Evolutionary conservation across 2,888 invertebrate species (phyloP), one percentile per base, ranked within the genome.

Genomic region (Pollenia griseotomentosa): DNA sequence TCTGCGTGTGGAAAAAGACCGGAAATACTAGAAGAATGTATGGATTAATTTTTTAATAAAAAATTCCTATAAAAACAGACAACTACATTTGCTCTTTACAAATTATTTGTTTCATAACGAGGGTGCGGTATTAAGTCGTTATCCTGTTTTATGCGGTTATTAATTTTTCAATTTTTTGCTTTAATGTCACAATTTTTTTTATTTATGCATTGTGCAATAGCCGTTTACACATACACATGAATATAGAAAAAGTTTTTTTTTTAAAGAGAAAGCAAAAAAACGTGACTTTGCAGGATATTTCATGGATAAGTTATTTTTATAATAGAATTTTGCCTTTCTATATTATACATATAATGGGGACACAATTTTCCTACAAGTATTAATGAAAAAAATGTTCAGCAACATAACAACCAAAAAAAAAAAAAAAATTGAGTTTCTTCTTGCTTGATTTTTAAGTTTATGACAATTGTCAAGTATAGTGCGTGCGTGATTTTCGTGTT

Each of bases 401-500:
- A 61, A 46, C 46, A 46, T 46, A 23, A 44, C 0, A 44, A 14
- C 0, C 55, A 10, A 11, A 14, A 48, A 33, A 48, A 57, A 59
- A 57, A 12, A 16, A 14, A 8, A 51, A 14, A 61, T 19, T 51
- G n/a, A 23, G 7, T 44, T 77, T 42, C 33, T 48, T 68, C 46
- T 68, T 33, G 48, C 16, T 48, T 68, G 61, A 79, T 79, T 70
- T 79, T 23, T 65, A 61, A 57, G 33, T 48, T 71, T 77, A 77
- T 66, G 77, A 71, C 77, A 81, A 85, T 73, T 77, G 77, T 85
- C 77, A 81, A 65, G 19, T 51, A 16, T n/a, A 59, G 57, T 81
- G 66, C 77, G 81, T 85, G 85, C 77, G 81, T 85, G 85, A 85
- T 81, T 65, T 71, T 85, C 57, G 12, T 85, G n/a, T 73, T 77